Evolutionary conservation across 2,888 invertebrate genomes (phyloP).

Genomic region (Nephrocerus scutellatus): DNA sequence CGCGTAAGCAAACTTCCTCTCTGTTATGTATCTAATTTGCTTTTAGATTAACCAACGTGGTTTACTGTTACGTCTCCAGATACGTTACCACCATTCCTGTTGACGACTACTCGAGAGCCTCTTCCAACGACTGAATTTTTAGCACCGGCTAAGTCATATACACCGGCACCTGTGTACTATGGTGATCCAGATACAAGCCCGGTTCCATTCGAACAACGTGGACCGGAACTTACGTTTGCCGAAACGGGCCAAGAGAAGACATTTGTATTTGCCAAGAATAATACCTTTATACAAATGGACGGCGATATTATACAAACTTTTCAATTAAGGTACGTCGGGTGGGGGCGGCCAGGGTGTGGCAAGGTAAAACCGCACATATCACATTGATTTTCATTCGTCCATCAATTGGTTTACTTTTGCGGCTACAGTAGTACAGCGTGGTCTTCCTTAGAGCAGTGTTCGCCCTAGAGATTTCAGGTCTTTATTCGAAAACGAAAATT

Average conservation of each 20-base stretch:
- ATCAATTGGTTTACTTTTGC: background rate
- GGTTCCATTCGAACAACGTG: slow-evolving; percentile 66
- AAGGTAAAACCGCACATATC: background rate
- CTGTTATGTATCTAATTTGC: background rate
- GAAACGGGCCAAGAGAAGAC: slow-evolving; percentile 77
- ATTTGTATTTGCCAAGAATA: slow-evolving; percentile 88
- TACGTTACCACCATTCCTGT: slow-evolving; percentile 52
- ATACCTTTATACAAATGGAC: slow-evolving; percentile 84
- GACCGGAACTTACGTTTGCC: slow-evolving; percentile 74
- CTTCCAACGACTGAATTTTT: slow-evolving; percentile 49
- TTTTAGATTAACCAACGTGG: background rate
- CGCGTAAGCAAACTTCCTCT: slow-evolving; percentile 45
- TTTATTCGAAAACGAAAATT: too few species aligned
- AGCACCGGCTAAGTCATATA: slow-evolving; percentile 29
- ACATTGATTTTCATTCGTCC: background rate
- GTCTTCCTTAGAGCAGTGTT: background rate
- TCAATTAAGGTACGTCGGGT: slow-evolving; percentile 65
- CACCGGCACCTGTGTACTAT: slow-evolving; percentile 28
- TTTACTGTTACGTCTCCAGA: slow-evolving; percentile 37
- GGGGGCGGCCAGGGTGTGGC: background rate
- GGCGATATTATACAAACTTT: slow-evolving; percentile 85
- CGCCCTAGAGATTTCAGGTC: slow-evolving; percentile 8
- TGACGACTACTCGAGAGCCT: slow-evolving; percentile 49
- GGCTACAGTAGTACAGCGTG: background rate
- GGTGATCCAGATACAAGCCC: slow-evolving; percentile 49